Percentiles rank a stretch among this genome's conserved stretches.
Conservation (phyloP, 2,797 vertebrate species). For the Iguana delicatissima region DNA sequence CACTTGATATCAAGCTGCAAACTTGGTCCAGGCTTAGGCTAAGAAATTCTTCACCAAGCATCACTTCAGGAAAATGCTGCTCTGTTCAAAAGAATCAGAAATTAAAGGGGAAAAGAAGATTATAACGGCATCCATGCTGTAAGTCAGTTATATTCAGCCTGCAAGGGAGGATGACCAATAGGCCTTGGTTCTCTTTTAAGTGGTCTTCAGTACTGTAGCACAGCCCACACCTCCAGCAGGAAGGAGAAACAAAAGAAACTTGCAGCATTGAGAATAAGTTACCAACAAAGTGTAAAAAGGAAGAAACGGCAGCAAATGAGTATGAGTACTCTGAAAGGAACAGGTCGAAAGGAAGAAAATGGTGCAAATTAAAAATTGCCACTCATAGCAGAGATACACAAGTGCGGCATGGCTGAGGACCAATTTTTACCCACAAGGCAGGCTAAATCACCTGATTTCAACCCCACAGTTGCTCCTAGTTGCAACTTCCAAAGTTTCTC, state of each 20-base stretch:
- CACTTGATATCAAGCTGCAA: slow-evolving; percentile 95
- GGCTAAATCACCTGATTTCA: too few relatives aligned
- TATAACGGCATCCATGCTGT: slow-evolving; percentile 62
- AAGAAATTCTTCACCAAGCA: slow-evolving; percentile 96
- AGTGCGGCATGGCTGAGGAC: too few relatives aligned
- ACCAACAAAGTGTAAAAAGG: not conserved
- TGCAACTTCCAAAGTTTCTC: too few relatives aligned
- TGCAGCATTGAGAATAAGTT: not conserved
- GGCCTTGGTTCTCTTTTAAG: not conserved
- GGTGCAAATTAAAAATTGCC: not conserved
- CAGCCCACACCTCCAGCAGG: not conserved
- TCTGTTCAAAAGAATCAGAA: slow-evolving; percentile 85
- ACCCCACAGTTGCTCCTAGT: too few relatives aligned
- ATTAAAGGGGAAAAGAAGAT: slow-evolving; percentile 69
- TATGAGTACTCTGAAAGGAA: not conserved
- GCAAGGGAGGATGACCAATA: not conserved
- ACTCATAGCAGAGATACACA: not conserved
- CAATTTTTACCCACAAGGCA: too few relatives aligned
- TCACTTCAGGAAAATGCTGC: slow-evolving; percentile 96
- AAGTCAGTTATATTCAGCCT: not conserved
- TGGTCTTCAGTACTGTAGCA: not conserved
- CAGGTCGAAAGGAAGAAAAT: not conserved
- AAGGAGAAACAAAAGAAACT: not conserved
- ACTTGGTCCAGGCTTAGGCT: slow-evolving; percentile 94
- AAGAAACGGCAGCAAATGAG: not conserved